phyloP scores from a whole-genome alignment of 2,888 invertebrate genomes.

The Plemyria rubiginata region DNA sequence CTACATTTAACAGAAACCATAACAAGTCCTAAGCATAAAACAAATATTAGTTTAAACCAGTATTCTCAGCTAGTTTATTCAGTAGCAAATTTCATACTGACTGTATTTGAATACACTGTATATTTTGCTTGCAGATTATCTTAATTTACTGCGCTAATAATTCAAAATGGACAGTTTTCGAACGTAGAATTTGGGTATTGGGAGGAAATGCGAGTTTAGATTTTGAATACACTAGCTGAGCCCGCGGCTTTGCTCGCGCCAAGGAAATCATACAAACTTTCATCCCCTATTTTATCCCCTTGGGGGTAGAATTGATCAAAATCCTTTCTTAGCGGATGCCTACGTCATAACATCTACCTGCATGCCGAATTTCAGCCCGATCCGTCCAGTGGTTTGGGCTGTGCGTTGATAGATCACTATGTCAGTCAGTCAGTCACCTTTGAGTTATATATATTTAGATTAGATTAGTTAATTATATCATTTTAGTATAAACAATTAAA shows the following conservation, averaged over 20 bases:
- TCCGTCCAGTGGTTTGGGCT: too few relatives aligned
- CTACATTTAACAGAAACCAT: slow-evolving; percentile 16
- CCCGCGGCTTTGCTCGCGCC: too few relatives aligned
- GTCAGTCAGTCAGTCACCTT: too few relatives aligned
- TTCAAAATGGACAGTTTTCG: slow-evolving; percentile 8
- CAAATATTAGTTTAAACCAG: slow-evolving; percentile 12
- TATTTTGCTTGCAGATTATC: slow-evolving; percentile 19
- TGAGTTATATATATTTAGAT: too few relatives aligned
- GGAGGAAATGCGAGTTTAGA: slow-evolving; percentile 4
- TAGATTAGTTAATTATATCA: neutral
- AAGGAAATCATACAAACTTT: too few relatives aligned
- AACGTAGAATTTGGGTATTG: slow-evolving; percentile 11
- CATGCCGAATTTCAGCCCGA: too few relatives aligned
- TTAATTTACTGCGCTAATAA: slow-evolving; percentile 16
- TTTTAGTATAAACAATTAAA: neutral
- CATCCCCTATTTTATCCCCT: too few relatives aligned
- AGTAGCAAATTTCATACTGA: slow-evolving; percentile 17
- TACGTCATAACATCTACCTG: too few relatives aligned
- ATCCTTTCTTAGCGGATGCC: too few relatives aligned
- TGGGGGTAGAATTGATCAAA: too few relatives aligned
- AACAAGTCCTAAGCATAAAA: slow-evolving; percentile 11
- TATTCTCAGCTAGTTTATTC: slow-evolving; percentile 10
- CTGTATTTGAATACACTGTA: slow-evolving; percentile 14
- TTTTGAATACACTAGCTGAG: neutral
- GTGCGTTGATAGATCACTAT: too few relatives aligned